Base-by-base conservation (phyloP, 2,888 invertebrate species). In the Spatulosminthurus flaviceps region DNA sequence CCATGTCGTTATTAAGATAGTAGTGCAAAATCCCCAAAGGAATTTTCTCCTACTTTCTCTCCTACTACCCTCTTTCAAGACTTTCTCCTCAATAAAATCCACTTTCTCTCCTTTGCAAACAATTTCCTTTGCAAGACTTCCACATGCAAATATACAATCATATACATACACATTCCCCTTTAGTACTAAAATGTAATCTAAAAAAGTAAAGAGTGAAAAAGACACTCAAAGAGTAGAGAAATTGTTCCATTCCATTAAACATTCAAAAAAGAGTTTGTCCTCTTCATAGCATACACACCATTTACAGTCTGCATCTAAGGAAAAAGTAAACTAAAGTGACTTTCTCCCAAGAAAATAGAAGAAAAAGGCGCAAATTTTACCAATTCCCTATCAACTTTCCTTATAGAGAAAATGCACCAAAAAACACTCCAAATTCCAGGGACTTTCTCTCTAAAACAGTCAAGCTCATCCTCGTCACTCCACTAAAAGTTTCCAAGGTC, bases 241-340 rank as follows among this genome's bases (percentile, higher is more conserved):
- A 64, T 77, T 71, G 81, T 83, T 83, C 81, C 82, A 80, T 83
- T 82, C 83, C 83, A 83, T 83, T 83, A 83, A 83, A 82, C 82
- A 83, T 83, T 83, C 82, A 82, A 82, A 82, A 83, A 82, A 82
- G 83, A 2, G 51, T 9, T 19, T 2, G 51, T 79, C 60, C 70
- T 79, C 78, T 71, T 41, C 28, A 28, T 67, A 28, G 9, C 9
- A 34, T 34, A 34, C 9, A 34, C 34, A 51, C 19, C 51, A 51
- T 51, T n/a, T 51, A 51, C 51, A 16, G 51, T 2, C n/a, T n/a
- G n/a, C n/a, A n/a, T n/a, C 9, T 51, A 51, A 34, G 9, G 34
- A 34, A 9, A 34, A 34, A 34, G 34, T 7, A 34, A 4, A 34
- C 34, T 34, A 9, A 9, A 34, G 9, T 9, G 4, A 34, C 51